Conservation (phyloP, 2,797 vertebrate genomes). For the Phoebastria nigripes region DNA sequence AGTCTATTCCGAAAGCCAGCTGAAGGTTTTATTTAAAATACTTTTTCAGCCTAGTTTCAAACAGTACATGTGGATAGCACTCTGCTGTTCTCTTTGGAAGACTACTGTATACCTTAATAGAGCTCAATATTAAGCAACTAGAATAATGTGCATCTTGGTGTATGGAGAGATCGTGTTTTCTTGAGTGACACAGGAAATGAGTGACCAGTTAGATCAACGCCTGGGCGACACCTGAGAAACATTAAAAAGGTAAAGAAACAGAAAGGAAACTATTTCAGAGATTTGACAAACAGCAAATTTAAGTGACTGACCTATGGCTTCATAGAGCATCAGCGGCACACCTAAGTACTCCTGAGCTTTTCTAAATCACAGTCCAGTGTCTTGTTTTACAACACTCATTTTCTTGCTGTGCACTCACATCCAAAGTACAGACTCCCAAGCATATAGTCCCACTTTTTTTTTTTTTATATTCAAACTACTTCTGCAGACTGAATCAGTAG, state of each 20-base stretch:
- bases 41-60: not conserved
- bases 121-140: not conserved
- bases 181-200: not conserved
- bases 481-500: not conserved
- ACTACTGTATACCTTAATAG: not conserved
- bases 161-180: not conserved
- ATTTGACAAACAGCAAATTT: not conserved
- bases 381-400: not conserved
- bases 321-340: not conserved
- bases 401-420: not conserved
- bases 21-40: not conserved
- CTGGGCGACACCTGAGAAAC: not conserved
- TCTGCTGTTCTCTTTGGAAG: not conserved
- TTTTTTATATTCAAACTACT: not conserved
- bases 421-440: not conserved
- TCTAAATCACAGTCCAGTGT: not conserved
- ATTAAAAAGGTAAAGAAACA: not conserved
- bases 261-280: not conserved
- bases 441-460: not conserved
- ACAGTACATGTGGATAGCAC: not conserved
- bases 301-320: not conserved
- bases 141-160: not conserved
- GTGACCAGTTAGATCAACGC: not conserved
- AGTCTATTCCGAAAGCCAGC: not conserved
- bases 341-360: not conserved